Evolutionary conservation across 2,113 vertebrate species (phyloP), one percentile per base, ranked within the genome.

Genomic region (Chaetodon trifascialis): DNA sequence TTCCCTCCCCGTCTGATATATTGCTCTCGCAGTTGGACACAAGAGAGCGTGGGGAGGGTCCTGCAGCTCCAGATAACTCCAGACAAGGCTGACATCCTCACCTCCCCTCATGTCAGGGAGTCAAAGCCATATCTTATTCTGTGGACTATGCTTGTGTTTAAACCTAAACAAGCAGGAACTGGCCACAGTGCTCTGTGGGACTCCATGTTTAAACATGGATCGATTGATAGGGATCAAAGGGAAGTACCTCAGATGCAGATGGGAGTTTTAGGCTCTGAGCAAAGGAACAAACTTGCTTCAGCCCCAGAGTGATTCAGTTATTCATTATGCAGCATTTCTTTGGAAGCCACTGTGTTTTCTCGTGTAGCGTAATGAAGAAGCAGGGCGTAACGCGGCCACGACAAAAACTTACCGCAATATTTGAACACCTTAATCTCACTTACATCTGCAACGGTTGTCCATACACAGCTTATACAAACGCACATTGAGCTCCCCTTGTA

Each of bases 31-130:
- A 79, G 82, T 73, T 79, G 73, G 85, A 83, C 75, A 86, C 67
- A 0, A 30, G 68, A 77, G 82, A 86, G 75, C 84, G 73, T 70
- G 72, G 85, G 82, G 85, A 87, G 81, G 75, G 78, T 88, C 84
- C 80, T 86, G 87, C 83, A 88, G 80, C 70, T 77, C 55, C 83
- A 90, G 93, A 95, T 94, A 95, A 92, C 73, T 85, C 81, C 66
- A 86, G 87, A 87, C 87, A 91, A 84, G 36, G 4, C 79, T 87
- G 90, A 88, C 87, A 86, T 86, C 70, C 73, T 84, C 15, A 19
- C 87, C 90, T 92, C 81, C 88, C 76, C 55, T 81, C 44, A 47
- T 88, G 88, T 91, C 92, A 92, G 52, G 83, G 78, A 89, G 85
- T 90, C 90, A 92, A 87, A 89, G 65, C 49, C 67, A 87, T 90